Evolutionary conservation across 1,140 invertebrate genomes (phyloP).

Genomic region (Zaprionus nigranus): DNA sequence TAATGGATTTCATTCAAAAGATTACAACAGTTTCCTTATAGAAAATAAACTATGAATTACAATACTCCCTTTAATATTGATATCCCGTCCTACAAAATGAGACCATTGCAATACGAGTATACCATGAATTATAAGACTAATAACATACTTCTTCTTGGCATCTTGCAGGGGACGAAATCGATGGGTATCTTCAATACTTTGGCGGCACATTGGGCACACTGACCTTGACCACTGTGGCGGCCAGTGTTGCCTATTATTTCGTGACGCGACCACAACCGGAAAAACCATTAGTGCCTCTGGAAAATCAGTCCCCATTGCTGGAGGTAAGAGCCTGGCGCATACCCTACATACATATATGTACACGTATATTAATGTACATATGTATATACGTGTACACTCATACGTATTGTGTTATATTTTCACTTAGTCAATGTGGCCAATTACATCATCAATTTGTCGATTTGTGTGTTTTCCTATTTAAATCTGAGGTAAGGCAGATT

Average conservation of each 20-base stretch:
- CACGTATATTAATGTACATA: background rate
- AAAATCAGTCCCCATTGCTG: constrained; percentile 89
- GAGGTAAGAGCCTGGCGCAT: constrained; percentile 86
- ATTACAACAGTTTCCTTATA: background rate
- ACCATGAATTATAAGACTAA: background rate
- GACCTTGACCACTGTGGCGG: constrained; percentile 90
- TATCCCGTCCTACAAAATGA: background rate
- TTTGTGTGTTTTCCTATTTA: constrained; percentile 37
- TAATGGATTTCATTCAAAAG: background rate
- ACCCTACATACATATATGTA: no score
- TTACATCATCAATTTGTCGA: constrained; percentile 64
- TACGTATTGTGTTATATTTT: background rate
- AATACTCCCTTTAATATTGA: background rate
- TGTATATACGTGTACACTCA: background rate
- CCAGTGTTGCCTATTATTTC: constrained; percentile 89
- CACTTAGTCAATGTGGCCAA: constrained; percentile 25
- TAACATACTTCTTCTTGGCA: constrained; percentile 8
- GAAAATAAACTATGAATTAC: background rate
- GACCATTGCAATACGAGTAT: background rate
- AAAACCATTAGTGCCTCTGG: constrained; percentile 90
- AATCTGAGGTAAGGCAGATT: constrained; percentile 63
- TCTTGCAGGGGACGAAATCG: constrained; percentile 88
- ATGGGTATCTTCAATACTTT: constrained; percentile 91
- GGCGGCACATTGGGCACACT: constrained; percentile 90
- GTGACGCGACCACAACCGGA: constrained; percentile 89